These are phyloP conservation scores for Xestoiulus laeticollis DNA, from an alignment of 2,888 invertebrate species.

Conservation along the genomic window DNA sequence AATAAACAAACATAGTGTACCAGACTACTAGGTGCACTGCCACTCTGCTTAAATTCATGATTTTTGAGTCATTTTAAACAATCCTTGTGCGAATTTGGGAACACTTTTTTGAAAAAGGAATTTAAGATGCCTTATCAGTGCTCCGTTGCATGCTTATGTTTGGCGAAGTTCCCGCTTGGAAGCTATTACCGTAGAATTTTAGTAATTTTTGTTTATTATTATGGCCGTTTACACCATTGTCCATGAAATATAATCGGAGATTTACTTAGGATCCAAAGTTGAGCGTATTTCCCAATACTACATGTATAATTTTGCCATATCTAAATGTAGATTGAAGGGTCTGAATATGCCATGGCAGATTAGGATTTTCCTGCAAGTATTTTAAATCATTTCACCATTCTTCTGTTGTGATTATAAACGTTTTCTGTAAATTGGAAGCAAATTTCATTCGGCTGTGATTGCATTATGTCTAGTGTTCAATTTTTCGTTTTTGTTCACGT, in stretches of 20 bases:
- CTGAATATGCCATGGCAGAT: background rate
- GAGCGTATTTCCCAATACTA: no score
- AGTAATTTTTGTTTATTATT: background rate
- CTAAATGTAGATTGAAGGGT: background rate
- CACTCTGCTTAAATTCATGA: background rate
- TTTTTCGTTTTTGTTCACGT: background rate
- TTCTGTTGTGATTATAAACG: background rate
- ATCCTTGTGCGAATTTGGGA: background rate
- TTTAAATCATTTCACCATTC: background rate
- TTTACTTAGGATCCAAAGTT: no score
- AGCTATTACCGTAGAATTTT: background rate
- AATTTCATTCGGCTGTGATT: no score
- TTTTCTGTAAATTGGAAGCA: background rate
- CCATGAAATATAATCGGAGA: no score
- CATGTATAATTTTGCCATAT: background rate
- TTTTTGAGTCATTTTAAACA: constrained; percentile 7
- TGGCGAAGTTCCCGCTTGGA: background rate
- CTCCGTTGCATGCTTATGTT: background rate
- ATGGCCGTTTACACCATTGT: background rate
- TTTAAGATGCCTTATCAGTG: background rate
- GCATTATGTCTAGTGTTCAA: background rate
- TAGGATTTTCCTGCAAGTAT: background rate
- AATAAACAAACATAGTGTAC: background rate
- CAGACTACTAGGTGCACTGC: background rate
- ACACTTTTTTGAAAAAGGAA: background rate